Percentiles rank a stretch among this genome's conserved stretches.
These are phyloP conservation scores for Cyrtodaria siliqua DNA, from an alignment of 2,888 invertebrate genomes.

Conservation along the genomic window DNA sequence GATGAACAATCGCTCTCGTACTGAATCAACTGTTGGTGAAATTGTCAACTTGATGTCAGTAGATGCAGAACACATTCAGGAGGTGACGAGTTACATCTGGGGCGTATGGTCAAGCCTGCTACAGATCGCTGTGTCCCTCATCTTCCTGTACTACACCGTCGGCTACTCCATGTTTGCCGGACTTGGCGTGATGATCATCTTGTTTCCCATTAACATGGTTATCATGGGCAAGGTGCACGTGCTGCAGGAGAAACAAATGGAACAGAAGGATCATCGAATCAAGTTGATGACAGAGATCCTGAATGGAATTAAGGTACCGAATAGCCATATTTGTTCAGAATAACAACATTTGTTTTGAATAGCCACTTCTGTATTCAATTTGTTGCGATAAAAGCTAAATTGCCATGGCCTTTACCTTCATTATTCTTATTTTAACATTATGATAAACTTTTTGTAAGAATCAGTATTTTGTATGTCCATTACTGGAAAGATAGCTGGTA, in stretches of 20 bases:
- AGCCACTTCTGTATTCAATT: too few species aligned
- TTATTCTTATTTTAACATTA: too few species aligned
- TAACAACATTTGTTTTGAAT: too few species aligned
- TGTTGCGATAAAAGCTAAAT: too few species aligned
- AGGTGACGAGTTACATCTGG: constrained; percentile 79
- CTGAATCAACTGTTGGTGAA: constrained; percentile 84
- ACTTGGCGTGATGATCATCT: constrained; percentile 94
- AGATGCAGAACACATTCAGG: constrained; percentile 83
- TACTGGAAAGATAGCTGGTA: too few species aligned
- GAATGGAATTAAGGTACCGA: constrained; percentile 81
- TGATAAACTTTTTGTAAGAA: too few species aligned
- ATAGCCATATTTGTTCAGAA: not conserved
- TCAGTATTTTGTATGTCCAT: too few species aligned
- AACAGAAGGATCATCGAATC: constrained; percentile 79
- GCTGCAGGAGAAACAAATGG: constrained; percentile 79
- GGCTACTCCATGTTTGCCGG: constrained; percentile 93
- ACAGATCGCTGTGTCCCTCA: constrained; percentile 94
- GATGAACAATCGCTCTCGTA: constrained; percentile 82
- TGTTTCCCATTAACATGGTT: constrained; percentile 88
- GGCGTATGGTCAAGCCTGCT: constrained; percentile 88
- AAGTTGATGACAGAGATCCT: constrained; percentile 81
- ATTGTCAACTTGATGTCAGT: constrained; percentile 86
- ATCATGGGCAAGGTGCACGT: constrained; percentile 78
- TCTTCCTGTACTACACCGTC: constrained; percentile 87
- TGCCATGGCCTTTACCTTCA: too few species aligned